A percentile compares a stretch with the other conserved stretches of the same genome.
These are phyloP conservation scores for Tribolium madens DNA, from an alignment of 1,140 invertebrate species.

Conservation along the genomic window DNA sequence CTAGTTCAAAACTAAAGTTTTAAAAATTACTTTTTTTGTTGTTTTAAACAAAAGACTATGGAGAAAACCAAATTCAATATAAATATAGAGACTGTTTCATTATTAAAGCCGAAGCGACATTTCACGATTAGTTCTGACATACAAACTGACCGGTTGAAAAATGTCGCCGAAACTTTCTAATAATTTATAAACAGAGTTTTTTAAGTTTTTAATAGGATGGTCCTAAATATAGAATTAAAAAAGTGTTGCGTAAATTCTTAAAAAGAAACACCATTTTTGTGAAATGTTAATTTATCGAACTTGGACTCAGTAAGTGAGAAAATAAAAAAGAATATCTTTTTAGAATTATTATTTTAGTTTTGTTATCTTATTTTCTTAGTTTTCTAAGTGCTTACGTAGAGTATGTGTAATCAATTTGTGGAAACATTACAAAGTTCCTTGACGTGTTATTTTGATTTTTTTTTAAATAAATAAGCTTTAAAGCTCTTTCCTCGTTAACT, in stretches of 20 bases:
- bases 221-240: not conserved
- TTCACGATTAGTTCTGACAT: not conserved
- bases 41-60: not conserved
- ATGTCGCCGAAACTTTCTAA: not conserved
- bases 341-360: too few species aligned
- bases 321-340: too few species aligned
- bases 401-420: too few species aligned
- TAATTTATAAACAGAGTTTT: not conserved
- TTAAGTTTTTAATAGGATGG: not conserved
- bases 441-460: not conserved
- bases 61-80: not conserved
- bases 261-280: not conserved
- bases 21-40: too few species aligned
- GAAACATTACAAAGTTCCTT: too few species aligned
- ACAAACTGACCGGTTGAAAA: constrained; percentile 5
- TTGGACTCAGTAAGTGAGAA: too few species aligned
- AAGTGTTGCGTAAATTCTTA: not conserved
- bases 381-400: too few species aligned
- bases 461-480: not conserved
- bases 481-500: too few species aligned
- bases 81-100: not conserved
- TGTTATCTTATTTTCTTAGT: too few species aligned
- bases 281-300: too few species aligned
- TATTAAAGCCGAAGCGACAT: not conserved
- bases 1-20: too few species aligned